A percentile compares a stretch with the other conserved stretches of the same genome.
phyloP scores from a whole-genome alignment of 2,113 vertebrate genomes.

The Laticauda laticaudata region DNA sequence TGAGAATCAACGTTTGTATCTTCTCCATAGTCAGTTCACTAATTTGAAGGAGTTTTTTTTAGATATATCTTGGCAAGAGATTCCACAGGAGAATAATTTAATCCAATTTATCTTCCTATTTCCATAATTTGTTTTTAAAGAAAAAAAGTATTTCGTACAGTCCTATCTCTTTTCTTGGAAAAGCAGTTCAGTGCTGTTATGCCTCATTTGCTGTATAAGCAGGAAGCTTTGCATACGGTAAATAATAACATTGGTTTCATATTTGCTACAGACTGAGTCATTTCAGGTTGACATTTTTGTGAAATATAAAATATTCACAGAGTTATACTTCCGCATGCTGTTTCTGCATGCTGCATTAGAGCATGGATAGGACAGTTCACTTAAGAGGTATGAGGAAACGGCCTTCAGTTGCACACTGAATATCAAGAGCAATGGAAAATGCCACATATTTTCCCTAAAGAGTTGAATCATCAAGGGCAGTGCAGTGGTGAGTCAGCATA shows the following conservation, averaged over 20 bases:
- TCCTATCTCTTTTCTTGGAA: conserved; percentile 59
- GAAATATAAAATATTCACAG: conserved; percentile 49
- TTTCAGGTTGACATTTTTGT: conserved; percentile 48
- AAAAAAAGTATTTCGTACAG: conserved; percentile 27
- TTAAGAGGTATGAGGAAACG: conserved; percentile 16
- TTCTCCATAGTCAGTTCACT: neutral
- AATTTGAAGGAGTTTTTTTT: conserved; percentile 32
- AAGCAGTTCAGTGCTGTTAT: conserved; percentile 50
- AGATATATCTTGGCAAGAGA: conserved; percentile 33
- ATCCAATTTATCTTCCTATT: conserved; percentile 38
- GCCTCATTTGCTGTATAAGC: conserved; percentile 42
- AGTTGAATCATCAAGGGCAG: conserved; percentile 41
- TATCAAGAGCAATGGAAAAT: conserved; percentile 44
- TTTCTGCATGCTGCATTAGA: conserved; percentile 49
- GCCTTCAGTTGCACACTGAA: conserved; percentile 41
- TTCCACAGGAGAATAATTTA: neutral
- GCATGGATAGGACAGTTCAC: conserved; percentile 44
- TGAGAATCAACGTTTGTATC: conserved; percentile 34
- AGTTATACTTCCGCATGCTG: conserved; percentile 51
- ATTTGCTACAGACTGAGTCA: conserved; percentile 54
- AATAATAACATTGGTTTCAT: conserved; percentile 49
- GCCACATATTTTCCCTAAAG: conserved; percentile 22
- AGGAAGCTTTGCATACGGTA: conserved; percentile 53
- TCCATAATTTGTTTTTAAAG: conserved; percentile 55
- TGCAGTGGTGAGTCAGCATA: neutral